Conservation (phyloP, 2,113 vertebrate genomes). For the Xiphorhynchus elegans region DNA sequence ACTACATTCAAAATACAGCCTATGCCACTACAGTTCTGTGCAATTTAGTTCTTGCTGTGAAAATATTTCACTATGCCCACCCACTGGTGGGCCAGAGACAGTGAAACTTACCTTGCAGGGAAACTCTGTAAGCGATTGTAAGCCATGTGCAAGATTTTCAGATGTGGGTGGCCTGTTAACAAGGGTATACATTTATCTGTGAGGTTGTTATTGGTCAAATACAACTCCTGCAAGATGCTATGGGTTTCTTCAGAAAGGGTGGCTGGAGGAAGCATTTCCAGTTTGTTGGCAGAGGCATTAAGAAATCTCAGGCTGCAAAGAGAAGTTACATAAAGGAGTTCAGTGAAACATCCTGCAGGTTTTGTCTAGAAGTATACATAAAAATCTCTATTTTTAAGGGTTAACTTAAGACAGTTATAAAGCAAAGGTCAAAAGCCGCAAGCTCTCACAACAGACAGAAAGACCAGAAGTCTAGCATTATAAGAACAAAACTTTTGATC, state of each 20-base stretch:
- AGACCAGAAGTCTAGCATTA: background rate
- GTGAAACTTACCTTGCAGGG: slow-evolving; percentile 86
- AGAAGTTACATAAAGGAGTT: slow-evolving; percentile 12
- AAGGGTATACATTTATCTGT: slow-evolving; percentile 95
- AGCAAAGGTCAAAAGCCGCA: background rate
- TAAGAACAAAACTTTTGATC: background rate
- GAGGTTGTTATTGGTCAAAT: slow-evolving; percentile 94
- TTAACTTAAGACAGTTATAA: background rate
- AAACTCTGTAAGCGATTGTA: slow-evolving; percentile 97
- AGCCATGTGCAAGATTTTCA: slow-evolving; percentile 94
- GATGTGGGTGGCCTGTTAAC: slow-evolving; percentile 90
- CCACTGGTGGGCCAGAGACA: background rate
- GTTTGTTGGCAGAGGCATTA: slow-evolving; percentile 95
- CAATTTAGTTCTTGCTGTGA: background rate
- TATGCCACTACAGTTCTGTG: background rate
- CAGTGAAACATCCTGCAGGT: background rate
- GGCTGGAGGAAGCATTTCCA: slow-evolving; percentile 93
- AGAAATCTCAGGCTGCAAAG: slow-evolving; percentile 87
- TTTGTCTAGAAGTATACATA: background rate
- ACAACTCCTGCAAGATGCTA: slow-evolving; percentile 94
- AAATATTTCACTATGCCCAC: background rate
- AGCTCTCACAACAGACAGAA: background rate
- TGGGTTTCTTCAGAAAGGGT: slow-evolving; percentile 91
- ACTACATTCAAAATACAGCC: background rate
- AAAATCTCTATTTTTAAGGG: background rate